Percentiles rank a stretch among this genome's conserved stretches.
phyloP scores from a whole-genome alignment of 1,140 invertebrate genomes.

The Leptopilina clavipes region DNA sequence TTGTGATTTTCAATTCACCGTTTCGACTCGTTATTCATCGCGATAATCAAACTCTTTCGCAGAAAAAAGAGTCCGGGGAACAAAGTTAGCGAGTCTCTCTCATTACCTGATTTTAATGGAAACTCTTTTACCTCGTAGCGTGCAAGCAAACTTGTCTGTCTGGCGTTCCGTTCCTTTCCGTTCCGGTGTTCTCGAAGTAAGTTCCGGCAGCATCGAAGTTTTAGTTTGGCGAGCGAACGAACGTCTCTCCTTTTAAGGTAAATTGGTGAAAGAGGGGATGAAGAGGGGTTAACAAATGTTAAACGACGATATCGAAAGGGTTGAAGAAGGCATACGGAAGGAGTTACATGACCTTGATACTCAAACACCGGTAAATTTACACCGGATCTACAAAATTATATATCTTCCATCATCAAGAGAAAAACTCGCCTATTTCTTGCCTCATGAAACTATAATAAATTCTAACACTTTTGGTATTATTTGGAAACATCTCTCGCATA shows the following conservation, averaged over 20 bases:
- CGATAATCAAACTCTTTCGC: conserved; percentile 47
- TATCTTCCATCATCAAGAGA: too few species aligned
- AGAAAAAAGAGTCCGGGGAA: conserved; percentile 38
- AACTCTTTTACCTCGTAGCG: conserved; percentile 74
- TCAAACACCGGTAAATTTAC: too few species aligned
- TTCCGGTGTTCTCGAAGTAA: conserved; percentile 46
- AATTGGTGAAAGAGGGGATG: conserved; percentile 36
- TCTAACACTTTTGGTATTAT: too few species aligned
- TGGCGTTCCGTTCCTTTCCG: conserved; percentile 52
- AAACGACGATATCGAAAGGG: conserved; percentile 38
- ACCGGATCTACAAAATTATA: too few species aligned
- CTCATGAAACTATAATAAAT: too few species aligned
- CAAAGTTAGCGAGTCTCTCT: conserved; percentile 56
- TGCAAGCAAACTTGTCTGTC: conserved; percentile 52
- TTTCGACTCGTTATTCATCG: conserved; percentile 14
- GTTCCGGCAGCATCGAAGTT: conserved; percentile 67
- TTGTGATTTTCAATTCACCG: conserved; percentile 7
- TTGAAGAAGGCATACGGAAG: not conserved
- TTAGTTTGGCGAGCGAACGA: conserved; percentile 51
- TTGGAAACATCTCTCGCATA: too few species aligned
- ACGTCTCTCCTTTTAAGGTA: conserved; percentile 45
- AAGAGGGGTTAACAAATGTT: conserved; percentile 37
- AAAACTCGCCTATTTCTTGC: too few species aligned
- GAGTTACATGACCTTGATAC: too few species aligned
- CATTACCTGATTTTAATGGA: conserved; percentile 71